Base-by-base conservation (phyloP, 2,113 vertebrate species). In the Phodopus roborovskii region DNA sequence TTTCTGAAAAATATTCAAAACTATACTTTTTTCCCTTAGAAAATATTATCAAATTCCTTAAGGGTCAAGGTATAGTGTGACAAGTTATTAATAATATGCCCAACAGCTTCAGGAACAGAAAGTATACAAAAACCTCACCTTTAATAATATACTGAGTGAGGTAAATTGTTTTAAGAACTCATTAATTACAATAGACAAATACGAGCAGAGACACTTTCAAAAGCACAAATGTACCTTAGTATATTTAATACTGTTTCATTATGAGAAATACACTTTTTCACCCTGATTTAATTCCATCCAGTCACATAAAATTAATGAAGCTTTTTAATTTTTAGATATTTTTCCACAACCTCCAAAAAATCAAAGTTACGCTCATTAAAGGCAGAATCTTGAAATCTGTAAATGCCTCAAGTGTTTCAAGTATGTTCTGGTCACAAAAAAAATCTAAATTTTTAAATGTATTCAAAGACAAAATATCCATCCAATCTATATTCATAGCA, bases 331-430 rank as follows among this genome's bases (percentile, higher is more conserved):
- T 97, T 84, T 58, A 94, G 88, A 36, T 71, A 66, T 50, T 92
- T 94, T 94, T 79, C 81, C 71, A 68, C 88, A 95, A 90, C 6
- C 88, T 26, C 30, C 48, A 95, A 60, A 93, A 94, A 92, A 92
- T 13, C 6, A 94, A 93, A 94, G 24, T 70, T 45, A 93, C 17
- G 36, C 48, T 94, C 26, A 96, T 19, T 77, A 48, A 93, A 81
- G 30, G 15, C 70, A 91, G 30, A 84, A 84, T 53, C 53, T 94
- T 88, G 70, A 88, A 81, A 90, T 77, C 71, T 95, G 85, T 5
- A 64, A 7, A 28, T 4, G 75, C 33, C 26, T 30, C 60, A 79
- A 78, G 22, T 22, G 13, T 82, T 96, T 90, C 48, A 82, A 92
- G 86, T 74, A 62, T 87, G 39, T 71, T 39, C 53, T 42, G 48